Conservation (phyloP, 2,888 invertebrate genomes). For the Andrena minutula region DNA sequence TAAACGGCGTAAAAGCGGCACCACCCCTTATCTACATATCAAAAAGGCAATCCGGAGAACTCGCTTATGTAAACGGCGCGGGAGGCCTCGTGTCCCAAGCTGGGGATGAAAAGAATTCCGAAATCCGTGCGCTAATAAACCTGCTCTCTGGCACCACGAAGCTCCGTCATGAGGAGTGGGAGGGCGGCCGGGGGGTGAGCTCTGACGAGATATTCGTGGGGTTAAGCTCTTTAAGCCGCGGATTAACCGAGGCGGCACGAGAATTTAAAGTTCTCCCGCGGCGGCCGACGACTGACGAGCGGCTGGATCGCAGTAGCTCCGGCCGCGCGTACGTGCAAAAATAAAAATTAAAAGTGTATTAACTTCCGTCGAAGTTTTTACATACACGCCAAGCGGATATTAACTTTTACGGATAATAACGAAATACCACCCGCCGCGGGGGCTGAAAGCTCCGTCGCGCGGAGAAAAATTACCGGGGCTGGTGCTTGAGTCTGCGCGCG, state of each 20-base stretch:
- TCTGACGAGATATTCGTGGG: constrained; percentile 84
- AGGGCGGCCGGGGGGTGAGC: constrained; percentile 56
- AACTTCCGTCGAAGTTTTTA: constrained; percentile 49
- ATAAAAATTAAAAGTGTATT: constrained; percentile 62
- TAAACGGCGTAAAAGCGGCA: constrained; percentile 83
- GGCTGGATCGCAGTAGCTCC: constrained; percentile 7
- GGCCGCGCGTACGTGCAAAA: constrained; percentile 50
- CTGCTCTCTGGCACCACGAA: constrained; percentile 77
- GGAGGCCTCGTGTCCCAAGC: constrained; percentile 78
- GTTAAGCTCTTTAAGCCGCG: constrained; percentile 82
- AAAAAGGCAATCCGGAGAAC: constrained; percentile 85
- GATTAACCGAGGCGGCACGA: constrained; percentile 81
- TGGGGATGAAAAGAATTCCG: constrained; percentile 84
- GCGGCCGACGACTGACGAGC: constrained; percentile 47
- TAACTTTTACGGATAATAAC: constrained; percentile 55
- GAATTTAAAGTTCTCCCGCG: constrained; percentile 80
- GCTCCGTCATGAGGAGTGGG: constrained; percentile 40
- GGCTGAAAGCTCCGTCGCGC: constrained; percentile 15
- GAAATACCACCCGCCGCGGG: constrained; percentile 46
- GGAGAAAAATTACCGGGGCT: constrained; percentile 23
- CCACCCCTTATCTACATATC: constrained; percentile 84
- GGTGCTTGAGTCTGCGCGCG: not conserved
- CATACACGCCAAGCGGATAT: constrained; percentile 46
- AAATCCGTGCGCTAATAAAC: constrained; percentile 85
- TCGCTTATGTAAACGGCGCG: constrained; percentile 85